Conservation (phyloP, 2,888 invertebrate genomes). For the Frankliniella intonsa region DNA sequence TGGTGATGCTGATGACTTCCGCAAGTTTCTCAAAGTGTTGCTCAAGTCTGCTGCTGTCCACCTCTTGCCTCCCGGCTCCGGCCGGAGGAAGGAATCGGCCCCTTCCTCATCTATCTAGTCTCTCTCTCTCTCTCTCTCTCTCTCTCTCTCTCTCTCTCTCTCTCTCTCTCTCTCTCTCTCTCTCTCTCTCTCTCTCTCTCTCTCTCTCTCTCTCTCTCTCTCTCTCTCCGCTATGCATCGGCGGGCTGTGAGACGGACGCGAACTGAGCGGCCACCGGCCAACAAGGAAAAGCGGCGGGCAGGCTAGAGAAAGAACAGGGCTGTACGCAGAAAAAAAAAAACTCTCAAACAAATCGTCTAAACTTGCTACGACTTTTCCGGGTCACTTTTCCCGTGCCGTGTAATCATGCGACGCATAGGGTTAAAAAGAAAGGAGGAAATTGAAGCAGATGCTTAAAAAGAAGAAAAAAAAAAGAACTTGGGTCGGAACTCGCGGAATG, state of each 20-base stretch:
- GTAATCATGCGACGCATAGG: too few species aligned
- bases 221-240: background rate
- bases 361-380: too few species aligned
- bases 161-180: background rate
- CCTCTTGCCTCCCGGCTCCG: background rate
- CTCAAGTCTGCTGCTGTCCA: conserved; percentile 10
- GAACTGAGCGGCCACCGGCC: too few species aligned
- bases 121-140: background rate
- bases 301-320: too few species aligned
- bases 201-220: too few species aligned
- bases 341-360: too few species aligned
- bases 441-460: background rate
- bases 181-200: background rate
- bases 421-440: too few species aligned
- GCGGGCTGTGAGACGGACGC: background rate
- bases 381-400: too few species aligned
- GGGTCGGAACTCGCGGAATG: background rate
- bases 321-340: too few species aligned
- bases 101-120: background rate
- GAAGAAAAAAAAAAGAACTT: background rate
- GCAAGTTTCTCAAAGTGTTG: conserved; percentile 23
- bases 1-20: conserved; percentile 13
- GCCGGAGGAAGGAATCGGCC: too few species aligned
- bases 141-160: background rate
- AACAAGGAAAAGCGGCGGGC: too few species aligned